Percentiles rank a stretch among this genome's conserved stretches.
phyloP scores from a whole-genome alignment of 2,113 vertebrate species.

The Neotragus pygmaeus region DNA sequence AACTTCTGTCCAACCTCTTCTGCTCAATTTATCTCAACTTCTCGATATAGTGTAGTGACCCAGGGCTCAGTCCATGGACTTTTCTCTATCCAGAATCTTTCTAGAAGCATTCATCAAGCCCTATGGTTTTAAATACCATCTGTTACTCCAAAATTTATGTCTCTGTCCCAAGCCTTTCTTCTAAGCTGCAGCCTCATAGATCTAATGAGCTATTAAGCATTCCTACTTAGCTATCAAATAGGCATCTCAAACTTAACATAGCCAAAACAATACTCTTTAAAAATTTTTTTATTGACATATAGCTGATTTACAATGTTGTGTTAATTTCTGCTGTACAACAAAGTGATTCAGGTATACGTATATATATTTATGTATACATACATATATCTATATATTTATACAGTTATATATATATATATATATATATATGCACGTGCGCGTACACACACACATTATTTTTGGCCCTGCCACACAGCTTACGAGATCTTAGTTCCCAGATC shows the following conservation, averaged over 20 bases:
- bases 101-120: neutral
- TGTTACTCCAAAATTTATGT: neutral
- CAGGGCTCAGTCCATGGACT: neutral
- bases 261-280: neutral
- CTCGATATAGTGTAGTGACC: neutral
- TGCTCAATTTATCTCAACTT: neutral
- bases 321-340: neutral
- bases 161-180: neutral
- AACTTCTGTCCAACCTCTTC: neutral
- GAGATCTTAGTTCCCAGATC: neutral
- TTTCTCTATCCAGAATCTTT: neutral
- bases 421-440: no score
- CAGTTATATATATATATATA: neutral
- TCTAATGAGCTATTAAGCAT: neutral
- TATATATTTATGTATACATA: neutral
- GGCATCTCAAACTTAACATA: neutral
- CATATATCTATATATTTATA: neutral
- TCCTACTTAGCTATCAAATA: neutral
- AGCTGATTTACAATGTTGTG: neutral
- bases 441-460: neutral
- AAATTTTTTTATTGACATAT: neutral
- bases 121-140: neutral
- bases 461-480: neutral
- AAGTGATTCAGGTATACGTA: neutral
- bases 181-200: neutral